Percentiles rank a stretch among this genome's conserved stretches.
phyloP scores from a whole-genome alignment of 1,140 invertebrate genomes.

The Propsilocerus akamusi region DNA sequence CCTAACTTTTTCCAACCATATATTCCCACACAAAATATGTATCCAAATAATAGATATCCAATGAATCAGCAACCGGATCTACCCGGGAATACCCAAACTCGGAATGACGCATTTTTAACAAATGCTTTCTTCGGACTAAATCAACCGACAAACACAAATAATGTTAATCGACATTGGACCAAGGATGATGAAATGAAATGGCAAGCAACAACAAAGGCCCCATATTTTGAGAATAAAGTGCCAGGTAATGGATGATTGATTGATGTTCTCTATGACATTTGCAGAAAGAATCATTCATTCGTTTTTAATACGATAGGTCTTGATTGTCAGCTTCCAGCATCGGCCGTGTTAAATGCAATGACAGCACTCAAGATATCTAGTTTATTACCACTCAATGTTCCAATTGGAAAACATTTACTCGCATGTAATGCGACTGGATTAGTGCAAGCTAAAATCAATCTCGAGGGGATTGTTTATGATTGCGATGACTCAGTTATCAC shows the following conservation, averaged over 20 bases:
- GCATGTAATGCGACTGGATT: background rate
- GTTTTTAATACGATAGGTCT: background rate
- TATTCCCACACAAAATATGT: background rate
- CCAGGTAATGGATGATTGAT: background rate
- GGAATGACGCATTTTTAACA: background rate
- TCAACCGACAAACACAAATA: too few relatives aligned
- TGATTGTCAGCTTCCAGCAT: background rate
- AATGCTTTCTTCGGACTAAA: background rate
- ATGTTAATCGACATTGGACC: background rate
- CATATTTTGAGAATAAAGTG: conserved; percentile 1
- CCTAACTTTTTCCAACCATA: background rate
- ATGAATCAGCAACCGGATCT: background rate
- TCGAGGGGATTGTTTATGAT: background rate
- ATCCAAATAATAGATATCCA: background rate
- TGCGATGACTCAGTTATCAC: background rate
- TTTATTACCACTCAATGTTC: background rate
- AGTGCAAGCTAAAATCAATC: background rate
- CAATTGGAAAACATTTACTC: background rate
- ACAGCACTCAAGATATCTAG: background rate
- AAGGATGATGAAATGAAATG: background rate
- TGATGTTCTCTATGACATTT: too few relatives aligned
- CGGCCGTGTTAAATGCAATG: background rate
- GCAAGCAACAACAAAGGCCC: background rate
- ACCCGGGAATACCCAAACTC: background rate
- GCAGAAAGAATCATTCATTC: background rate